Evolutionary conservation across 1,140 invertebrate genomes (phyloP).

Genomic region (Triops longicaudatus): DNA sequence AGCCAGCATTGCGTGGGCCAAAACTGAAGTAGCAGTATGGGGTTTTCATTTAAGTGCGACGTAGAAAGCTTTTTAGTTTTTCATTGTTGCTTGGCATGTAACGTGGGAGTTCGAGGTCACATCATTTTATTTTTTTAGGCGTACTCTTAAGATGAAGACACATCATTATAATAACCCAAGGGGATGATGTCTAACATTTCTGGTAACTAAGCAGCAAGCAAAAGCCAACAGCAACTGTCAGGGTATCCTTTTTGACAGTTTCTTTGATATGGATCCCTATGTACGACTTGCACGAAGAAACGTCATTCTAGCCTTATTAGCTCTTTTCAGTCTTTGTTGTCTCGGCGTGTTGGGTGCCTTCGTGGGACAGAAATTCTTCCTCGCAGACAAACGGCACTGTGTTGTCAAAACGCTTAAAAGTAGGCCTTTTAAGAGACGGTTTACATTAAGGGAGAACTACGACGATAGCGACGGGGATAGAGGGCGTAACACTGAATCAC

Average conservation of each 20-base stretch:
- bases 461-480: no score
- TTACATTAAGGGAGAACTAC: no score
- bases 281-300: background rate
- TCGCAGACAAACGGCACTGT: no score
- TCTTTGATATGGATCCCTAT: background rate
- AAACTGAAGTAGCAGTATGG: background rate
- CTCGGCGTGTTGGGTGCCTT: no score
- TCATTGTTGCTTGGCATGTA: background rate
- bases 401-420: no score
- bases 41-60: background rate
- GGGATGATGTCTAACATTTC: background rate
- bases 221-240: background rate
- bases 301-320: background rate
- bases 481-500: no score
- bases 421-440: no score
- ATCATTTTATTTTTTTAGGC: background rate
- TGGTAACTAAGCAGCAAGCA: constrained; percentile 6
- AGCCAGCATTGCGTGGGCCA: background rate
- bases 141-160: background rate
- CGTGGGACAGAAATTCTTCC: no score
- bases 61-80: background rate
- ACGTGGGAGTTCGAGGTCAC: background rate
- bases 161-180: background rate
- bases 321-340: no score
- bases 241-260: background rate